phyloP scores from a whole-genome alignment of 2,888 invertebrate genomes.

The Cetonia aurata region DNA sequence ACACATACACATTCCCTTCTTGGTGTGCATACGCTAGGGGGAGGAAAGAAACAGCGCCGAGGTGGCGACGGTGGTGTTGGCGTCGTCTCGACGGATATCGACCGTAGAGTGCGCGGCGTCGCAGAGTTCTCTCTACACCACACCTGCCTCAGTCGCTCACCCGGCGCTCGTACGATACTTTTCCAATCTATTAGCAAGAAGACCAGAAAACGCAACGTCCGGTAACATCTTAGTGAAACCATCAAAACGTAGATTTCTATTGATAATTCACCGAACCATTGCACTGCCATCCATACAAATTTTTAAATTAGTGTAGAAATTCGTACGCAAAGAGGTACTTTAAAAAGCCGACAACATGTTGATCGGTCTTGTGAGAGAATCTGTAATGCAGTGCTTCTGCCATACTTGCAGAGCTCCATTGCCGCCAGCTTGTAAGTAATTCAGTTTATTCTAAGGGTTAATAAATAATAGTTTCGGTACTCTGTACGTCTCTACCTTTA shows the following conservation, averaged over 20 bases:
- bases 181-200: slow-evolving; percentile 21
- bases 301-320: slow-evolving; percentile 39
- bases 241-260: slow-evolving; percentile 16
- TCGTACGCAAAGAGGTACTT: slow-evolving; percentile 2
- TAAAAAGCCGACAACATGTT: slow-evolving; percentile 72
- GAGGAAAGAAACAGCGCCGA: slow-evolving; percentile 45
- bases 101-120: slow-evolving; percentile 65
- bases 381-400: slow-evolving; percentile 94
- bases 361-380: slow-evolving; percentile 91
- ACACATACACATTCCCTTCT: slow-evolving; percentile 33
- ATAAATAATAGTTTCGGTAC: slow-evolving; percentile 15
- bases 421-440: slow-evolving; percentile 79
- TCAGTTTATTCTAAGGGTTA: neutral
- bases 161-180: slow-evolving; percentile 40
- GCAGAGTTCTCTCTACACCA: slow-evolving; percentile 63
- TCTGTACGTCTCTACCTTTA: slow-evolving; percentile 7
- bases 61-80: slow-evolving; percentile 53
- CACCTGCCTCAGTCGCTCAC: slow-evolving; percentile 61
- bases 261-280: slow-evolving; percentile 23
- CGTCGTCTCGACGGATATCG: slow-evolving; percentile 61
- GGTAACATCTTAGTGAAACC: slow-evolving; percentile 35
- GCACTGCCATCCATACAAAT: slow-evolving; percentile 42
- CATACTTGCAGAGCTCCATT: slow-evolving; percentile 91
- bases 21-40: slow-evolving; percentile 46
- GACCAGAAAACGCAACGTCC: slow-evolving; percentile 30